These are phyloP conservation scores for Neoseiulus cucumeris DNA, from an alignment of 1,140 invertebrate genomes.

Conservation along the genomic window DNA sequence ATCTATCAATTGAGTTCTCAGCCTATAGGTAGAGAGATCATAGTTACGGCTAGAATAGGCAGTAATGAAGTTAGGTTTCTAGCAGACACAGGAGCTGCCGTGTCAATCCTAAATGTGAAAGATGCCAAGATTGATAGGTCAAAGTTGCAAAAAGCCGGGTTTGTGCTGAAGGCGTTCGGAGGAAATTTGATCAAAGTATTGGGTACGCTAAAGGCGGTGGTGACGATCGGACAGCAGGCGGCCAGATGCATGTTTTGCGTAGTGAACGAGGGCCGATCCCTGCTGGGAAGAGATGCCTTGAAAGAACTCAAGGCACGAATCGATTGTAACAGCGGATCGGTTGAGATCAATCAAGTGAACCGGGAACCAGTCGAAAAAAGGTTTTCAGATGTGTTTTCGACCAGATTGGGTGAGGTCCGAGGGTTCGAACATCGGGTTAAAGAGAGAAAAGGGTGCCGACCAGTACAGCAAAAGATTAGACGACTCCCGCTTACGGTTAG, in stretches of 20 bases:
- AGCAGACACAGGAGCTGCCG: no score
- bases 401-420: not conserved
- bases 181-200: no score
- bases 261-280: not conserved
- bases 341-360: not conserved
- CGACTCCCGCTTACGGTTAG: not conserved
- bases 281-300: not conserved
- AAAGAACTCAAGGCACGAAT: not conserved
- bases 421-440: not conserved
- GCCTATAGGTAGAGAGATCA: no score
- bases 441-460: not conserved
- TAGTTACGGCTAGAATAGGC: no score
- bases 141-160: no score
- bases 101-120: no score
- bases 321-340: not conserved
- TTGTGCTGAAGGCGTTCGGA: no score
- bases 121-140: no score
- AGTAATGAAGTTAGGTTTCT: no score
- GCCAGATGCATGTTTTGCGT: not conserved
- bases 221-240: no score
- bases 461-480: not conserved
- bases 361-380: not conserved
- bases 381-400: not conserved
- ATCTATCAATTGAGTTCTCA: no score
- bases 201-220: no score